Conservation (phyloP, 2,113 vertebrate genomes). For the Pseudonaja textilis region DNA sequence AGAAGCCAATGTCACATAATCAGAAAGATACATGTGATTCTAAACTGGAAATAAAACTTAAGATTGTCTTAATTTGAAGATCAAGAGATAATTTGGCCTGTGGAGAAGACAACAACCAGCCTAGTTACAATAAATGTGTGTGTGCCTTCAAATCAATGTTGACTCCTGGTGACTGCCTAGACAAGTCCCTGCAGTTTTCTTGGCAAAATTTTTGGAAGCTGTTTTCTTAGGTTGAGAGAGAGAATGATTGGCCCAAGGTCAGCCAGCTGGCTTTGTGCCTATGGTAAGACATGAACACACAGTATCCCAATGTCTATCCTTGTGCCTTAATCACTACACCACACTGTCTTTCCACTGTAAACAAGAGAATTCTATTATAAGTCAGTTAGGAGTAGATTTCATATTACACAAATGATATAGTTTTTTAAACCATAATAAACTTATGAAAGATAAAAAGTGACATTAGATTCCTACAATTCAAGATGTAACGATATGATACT, state of each 20-base stretch:
- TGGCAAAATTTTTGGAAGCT: not conserved
- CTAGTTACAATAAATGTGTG: not conserved
- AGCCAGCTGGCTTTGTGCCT: not conserved
- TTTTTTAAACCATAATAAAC: constrained; percentile 4
- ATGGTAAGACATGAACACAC: not conserved
- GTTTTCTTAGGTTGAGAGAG: not conserved
- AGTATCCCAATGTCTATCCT: not conserved
- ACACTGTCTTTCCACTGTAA: not conserved
- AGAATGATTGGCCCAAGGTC: not conserved
- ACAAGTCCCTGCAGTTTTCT: not conserved
- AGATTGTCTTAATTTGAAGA: not conserved
- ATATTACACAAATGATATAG: not conserved
- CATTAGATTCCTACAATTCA: not conserved
- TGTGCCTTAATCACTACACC: not conserved
- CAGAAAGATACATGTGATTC: not conserved
- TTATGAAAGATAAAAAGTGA: not conserved
- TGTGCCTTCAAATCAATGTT: not conserved
- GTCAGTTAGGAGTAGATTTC: not conserved
- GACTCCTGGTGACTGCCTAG: not conserved
- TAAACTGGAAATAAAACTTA: not conserved
- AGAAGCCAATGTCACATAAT: not conserved
- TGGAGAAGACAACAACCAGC: not conserved
- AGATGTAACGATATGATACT: not conserved
- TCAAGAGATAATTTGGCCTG: not conserved
- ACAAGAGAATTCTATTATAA: not conserved